Conservation (phyloP, 1,140 invertebrate genomes). For the Camponotus vicinus region DNA sequence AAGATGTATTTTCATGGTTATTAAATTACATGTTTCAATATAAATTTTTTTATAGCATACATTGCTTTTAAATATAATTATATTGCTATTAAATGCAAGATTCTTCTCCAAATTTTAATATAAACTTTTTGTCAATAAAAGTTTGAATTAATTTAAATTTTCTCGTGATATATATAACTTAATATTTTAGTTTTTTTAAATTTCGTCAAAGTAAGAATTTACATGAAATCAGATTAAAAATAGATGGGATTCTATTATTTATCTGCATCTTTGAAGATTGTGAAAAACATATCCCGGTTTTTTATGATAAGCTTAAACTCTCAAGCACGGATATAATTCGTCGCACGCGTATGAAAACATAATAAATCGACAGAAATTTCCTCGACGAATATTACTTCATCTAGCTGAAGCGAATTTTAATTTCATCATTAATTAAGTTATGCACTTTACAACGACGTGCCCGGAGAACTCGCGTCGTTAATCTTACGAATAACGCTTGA, state of each 20-base stretch:
- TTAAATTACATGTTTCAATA: not conserved
- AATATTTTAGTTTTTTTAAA: not conserved
- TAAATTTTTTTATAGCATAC: not conserved
- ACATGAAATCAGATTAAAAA: not conserved
- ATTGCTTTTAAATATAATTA: not conserved
- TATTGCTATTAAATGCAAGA: not conserved
- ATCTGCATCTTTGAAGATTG: not conserved
- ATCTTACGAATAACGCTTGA: conserved; percentile 61
- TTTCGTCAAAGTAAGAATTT: not conserved
- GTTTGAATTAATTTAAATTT: not conserved
- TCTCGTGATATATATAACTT: not conserved
- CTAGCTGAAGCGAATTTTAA: conserved; percentile 39
- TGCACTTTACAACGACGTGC: conserved; percentile 43
- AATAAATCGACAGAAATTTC: conserved; percentile 20
- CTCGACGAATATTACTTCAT: conserved; percentile 43
- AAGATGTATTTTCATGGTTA: not conserved
- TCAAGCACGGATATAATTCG: not conserved
- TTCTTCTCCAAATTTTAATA: not conserved
- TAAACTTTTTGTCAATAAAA: not conserved
- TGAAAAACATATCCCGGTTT: not conserved
- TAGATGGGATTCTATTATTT: not conserved
- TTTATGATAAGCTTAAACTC: not conserved
- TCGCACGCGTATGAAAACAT: not conserved
- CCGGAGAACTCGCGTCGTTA: conserved; percentile 55
- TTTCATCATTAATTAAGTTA: conserved; percentile 61